phyloP scores from a whole-genome alignment of 1,140 invertebrate species.

The Chironomus tepperi region DNA sequence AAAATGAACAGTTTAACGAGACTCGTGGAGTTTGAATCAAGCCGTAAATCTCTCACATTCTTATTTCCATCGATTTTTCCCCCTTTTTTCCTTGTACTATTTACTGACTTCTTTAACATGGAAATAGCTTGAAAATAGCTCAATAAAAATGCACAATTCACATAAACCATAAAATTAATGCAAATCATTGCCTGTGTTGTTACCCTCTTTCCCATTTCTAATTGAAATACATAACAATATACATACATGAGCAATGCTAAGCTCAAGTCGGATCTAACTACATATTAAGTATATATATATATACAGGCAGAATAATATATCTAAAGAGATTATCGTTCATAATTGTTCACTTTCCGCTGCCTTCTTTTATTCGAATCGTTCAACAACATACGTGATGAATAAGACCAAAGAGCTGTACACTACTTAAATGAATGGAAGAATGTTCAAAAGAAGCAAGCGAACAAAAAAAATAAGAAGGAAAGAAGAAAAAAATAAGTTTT shows the following conservation, averaged over 20 bases:
- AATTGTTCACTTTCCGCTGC: not conserved
- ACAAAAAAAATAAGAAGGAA: no score
- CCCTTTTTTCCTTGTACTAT: not conserved
- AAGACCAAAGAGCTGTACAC: no score
- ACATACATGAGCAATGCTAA: not conserved
- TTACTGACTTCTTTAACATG: no score
- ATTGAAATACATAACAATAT: not conserved
- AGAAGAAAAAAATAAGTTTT: no score
- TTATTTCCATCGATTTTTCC: constrained; percentile 14
- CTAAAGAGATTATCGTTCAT: not conserved
- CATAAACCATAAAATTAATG: constrained; percentile 8
- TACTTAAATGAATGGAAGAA: no score
- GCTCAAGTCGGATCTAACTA: no score
- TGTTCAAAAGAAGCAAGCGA: no score
- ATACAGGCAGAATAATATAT: no score
- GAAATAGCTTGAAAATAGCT: no score
- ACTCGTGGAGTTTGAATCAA: not conserved
- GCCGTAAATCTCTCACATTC: constrained; percentile 12
- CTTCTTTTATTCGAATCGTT: not conserved
- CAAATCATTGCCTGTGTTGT: constrained; percentile 6
- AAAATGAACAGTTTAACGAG: not conserved
- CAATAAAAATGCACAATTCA: not conserved
- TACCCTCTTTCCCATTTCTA: constrained; percentile 11
- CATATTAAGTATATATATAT: no score
- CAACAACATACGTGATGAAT: no score